Evolutionary conservation across 2,888 invertebrate genomes (phyloP).

Genomic region (Gymnocheta viridis): DNA sequence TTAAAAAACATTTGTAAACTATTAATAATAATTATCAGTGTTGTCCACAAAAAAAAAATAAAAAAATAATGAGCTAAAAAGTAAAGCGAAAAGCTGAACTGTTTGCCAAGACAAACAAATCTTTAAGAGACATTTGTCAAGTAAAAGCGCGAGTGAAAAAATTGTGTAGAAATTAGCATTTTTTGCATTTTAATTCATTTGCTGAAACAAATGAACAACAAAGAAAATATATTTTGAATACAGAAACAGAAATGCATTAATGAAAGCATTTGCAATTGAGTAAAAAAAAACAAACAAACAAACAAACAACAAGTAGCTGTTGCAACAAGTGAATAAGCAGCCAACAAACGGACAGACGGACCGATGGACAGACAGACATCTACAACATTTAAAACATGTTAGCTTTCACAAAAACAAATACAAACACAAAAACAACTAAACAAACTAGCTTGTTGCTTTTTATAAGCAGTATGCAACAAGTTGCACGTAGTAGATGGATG

Average conservation of each 20-base stretch:
- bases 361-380: constrained; percentile 9
- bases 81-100: constrained; percentile 30
- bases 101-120: constrained; percentile 59
- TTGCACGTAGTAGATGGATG: constrained; percentile 46
- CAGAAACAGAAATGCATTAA: constrained; percentile 52
- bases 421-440: background rate
- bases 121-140: constrained; percentile 60
- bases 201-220: constrained; percentile 20
- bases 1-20: constrained; percentile 54
- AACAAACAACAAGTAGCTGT: constrained; percentile 56
- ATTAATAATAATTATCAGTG: constrained; percentile 49
- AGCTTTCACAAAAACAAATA: constrained; percentile 65
- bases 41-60: constrained; percentile 21
- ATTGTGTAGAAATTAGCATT: constrained; percentile 13
- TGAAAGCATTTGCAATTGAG: constrained; percentile 46
- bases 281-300: constrained; percentile 32
- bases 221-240: constrained; percentile 53
- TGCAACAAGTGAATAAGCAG: constrained; percentile 51
- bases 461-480: constrained; percentile 59
- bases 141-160: constrained; percentile 61
- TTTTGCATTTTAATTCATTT: constrained; percentile 16
- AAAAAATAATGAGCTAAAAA: constrained; percentile 17
- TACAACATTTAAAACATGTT: constrained; percentile 62
- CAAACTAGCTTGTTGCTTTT: constrained; percentile 32
- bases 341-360: constrained; percentile 45